Evolutionary conservation across 1,140 invertebrate genomes (phyloP).

Genomic region (Drosophila funebris): DNA sequence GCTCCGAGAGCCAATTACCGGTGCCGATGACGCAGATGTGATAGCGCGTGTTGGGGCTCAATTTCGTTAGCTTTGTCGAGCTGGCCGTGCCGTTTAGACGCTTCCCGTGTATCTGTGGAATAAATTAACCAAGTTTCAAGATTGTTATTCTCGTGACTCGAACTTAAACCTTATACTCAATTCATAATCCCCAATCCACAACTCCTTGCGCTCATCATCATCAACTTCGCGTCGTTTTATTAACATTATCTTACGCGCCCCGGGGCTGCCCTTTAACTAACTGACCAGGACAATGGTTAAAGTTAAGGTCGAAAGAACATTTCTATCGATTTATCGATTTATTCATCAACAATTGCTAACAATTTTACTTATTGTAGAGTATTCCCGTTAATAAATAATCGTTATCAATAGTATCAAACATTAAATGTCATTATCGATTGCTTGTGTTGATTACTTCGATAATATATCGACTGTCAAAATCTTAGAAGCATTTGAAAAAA

Average conservation of each 20-base stretch:
- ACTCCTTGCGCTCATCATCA: background rate
- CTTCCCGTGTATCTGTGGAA: slow-evolving; percentile 88
- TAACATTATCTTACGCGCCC: slow-evolving; percentile 26
- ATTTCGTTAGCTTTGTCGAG: slow-evolving; percentile 88
- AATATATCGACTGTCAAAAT: no score
- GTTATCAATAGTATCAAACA: no score
- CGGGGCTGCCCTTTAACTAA: slow-evolving; percentile 23
- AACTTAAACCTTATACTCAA: background rate
- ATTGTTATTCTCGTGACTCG: slow-evolving; percentile 34
- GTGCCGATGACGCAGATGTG: slow-evolving; percentile 93
- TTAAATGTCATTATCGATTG: no score
- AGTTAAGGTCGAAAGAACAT: background rate
- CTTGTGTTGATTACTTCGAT: no score
- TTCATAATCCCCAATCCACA: slow-evolving; percentile 1
- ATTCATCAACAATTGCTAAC: no score
- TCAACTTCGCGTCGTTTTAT: slow-evolving; percentile 25
- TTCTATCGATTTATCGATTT: background rate
- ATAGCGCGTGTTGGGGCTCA: slow-evolving; percentile 91
- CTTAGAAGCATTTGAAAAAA: no score
- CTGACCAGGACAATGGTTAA: slow-evolving; percentile 9
- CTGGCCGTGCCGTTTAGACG: slow-evolving; percentile 88
- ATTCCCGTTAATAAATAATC: no score
- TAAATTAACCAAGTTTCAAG: slow-evolving; percentile 60
- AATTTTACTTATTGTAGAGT: no score
- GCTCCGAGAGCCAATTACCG: slow-evolving; percentile 87